Percentiles rank a stretch among this genome's conserved stretches.
Conservation (phyloP, 2,797 vertebrate species). For the Tapirus indicus region DNA sequence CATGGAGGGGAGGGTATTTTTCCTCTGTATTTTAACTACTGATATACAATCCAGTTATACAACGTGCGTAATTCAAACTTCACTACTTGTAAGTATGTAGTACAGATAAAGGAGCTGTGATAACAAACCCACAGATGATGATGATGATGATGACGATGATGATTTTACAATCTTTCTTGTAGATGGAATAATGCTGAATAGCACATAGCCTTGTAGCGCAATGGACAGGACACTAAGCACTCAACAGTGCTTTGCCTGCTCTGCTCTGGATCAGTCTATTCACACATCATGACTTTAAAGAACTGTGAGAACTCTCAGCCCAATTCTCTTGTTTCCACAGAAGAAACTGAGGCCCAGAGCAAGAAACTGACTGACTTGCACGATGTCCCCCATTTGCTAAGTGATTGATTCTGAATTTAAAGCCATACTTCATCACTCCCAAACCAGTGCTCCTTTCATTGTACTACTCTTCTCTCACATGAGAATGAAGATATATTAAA, state of each 20-base stretch:
- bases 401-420: constrained; percentile 1
- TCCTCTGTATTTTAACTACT: neutral
- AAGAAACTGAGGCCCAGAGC: neutral
- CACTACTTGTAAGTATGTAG: neutral
- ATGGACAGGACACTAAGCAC: neutral
- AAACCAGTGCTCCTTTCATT: neutral
- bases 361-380: neutral
- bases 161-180: neutral
- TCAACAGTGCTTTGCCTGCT: neutral
- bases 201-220: neutral
- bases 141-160: neutral
- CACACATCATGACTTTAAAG: neutral
- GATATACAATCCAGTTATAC: neutral
- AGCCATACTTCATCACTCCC: neutral
- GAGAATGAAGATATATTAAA: neutral
- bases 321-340: neutral
- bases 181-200: neutral
- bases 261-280: neutral
- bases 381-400: neutral
- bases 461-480: neutral
- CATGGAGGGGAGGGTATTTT: neutral
- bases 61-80: neutral
- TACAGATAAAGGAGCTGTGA: neutral
- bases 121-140: neutral
- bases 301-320: neutral